Percentiles rank a stretch among this genome's conserved stretches.
Conservation (phyloP, 2,888 invertebrate genomes). For the Asteroscopus sphinx region DNA sequence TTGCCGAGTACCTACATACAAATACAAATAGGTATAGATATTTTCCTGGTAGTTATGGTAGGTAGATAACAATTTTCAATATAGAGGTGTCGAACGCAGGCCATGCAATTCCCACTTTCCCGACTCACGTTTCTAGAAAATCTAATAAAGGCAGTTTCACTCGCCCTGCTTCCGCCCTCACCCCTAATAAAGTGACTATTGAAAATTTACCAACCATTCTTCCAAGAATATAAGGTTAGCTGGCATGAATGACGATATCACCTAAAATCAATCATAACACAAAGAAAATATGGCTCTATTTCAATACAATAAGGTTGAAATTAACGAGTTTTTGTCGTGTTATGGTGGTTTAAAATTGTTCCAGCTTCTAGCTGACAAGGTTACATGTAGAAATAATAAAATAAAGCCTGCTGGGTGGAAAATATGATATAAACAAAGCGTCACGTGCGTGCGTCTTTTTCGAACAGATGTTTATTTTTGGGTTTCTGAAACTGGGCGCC, state of each 20-base stretch:
- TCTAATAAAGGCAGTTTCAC: conserved; percentile 87
- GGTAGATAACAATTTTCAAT: conserved; percentile 66
- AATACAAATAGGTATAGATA: not conserved
- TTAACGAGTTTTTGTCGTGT: conserved; percentile 7
- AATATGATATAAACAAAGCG: conserved; percentile 79
- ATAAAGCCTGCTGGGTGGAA: conserved; percentile 74
- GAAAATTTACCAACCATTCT: conserved; percentile 90
- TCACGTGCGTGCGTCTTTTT: conserved; percentile 45
- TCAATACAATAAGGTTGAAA: conserved; percentile 36
- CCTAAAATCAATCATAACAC: conserved; percentile 59
- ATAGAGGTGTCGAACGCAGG: conserved; percentile 77
- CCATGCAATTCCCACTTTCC: conserved; percentile 72
- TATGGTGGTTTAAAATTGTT: conserved; percentile 70
- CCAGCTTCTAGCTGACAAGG: conserved; percentile 61
- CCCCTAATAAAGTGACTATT: conserved; percentile 90
- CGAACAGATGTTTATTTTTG: conserved; percentile 12
- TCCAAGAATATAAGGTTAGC: conserved; percentile 87
- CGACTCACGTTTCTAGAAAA: conserved; percentile 84
- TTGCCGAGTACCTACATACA: not conserved
- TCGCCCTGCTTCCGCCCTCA: conserved; percentile 82
- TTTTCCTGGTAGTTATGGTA: conserved; percentile 4
- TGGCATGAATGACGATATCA: conserved; percentile 76
- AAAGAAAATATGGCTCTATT: conserved; percentile 58
- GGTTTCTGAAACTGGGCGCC: not conserved
- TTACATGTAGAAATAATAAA: conserved; percentile 78